Evolutionary conservation across 2,888 invertebrate species (phyloP).

Genomic region (Machimus atricapillus): DNA sequence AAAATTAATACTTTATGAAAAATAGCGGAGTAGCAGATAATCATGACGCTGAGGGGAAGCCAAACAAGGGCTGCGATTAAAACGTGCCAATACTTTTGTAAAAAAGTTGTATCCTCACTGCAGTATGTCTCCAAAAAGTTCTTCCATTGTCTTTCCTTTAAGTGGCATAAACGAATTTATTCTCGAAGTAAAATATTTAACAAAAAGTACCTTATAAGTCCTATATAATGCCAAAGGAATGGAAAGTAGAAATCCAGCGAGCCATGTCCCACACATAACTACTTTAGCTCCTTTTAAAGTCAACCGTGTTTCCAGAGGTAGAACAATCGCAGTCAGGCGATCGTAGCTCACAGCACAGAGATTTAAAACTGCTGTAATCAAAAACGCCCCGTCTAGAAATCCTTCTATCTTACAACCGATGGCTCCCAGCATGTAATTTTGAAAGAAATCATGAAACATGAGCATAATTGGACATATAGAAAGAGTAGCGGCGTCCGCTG

Average conservation of each 20-base stretch:
- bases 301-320: constrained; percentile 74
- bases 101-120: constrained; percentile 69
- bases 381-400: constrained; percentile 75
- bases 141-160: constrained; percentile 75
- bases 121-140: constrained; percentile 80
- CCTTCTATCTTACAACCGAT: constrained; percentile 81
- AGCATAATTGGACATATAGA: constrained; percentile 79
- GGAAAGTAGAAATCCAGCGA: constrained; percentile 69
- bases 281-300: constrained; percentile 71
- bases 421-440: constrained; percentile 76
- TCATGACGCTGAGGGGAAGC: constrained; percentile 77
- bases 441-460: constrained; percentile 76
- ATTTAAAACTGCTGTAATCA: constrained; percentile 79
- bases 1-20: constrained; percentile 67
- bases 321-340: constrained; percentile 79
- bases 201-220: constrained; percentile 66
- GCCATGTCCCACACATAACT: constrained; percentile 73
- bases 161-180: constrained; percentile 41
- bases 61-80: constrained; percentile 78
- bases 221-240: constrained; percentile 72
- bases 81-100: constrained; percentile 81
- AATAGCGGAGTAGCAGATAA: constrained; percentile 76
- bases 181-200: background rate
- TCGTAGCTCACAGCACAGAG: constrained; percentile 83
- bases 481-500: constrained; percentile 72